phyloP scores from a whole-genome alignment of 2,888 invertebrate genomes.

The Sympetrum striolatum region DNA sequence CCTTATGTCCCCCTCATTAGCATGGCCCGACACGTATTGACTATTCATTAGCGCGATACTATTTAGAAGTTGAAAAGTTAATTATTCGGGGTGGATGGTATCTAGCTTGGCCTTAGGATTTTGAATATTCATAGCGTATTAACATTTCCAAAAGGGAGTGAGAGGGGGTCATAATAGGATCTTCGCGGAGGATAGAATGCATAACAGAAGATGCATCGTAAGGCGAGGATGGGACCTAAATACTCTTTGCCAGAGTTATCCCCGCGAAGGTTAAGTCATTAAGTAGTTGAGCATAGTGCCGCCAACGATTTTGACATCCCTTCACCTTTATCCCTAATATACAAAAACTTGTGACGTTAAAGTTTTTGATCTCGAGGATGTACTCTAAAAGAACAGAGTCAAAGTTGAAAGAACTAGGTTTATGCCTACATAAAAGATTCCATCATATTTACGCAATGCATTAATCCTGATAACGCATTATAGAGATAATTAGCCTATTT shows the following conservation, averaged over 20 bases:
- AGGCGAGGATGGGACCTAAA: background rate
- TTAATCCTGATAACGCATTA: no score
- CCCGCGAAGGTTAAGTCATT: no score
- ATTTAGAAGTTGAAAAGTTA: background rate
- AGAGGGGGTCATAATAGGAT: background rate
- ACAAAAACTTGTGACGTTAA: no score
- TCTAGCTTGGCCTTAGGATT: background rate
- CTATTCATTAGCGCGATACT: background rate
- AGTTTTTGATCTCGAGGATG: no score
- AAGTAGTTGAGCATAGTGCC: background rate
- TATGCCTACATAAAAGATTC: no score
- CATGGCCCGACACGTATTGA: background rate
- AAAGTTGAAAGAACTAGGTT: no score
- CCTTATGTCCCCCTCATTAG: background rate
- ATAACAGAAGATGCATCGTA: background rate
- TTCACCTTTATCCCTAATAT: no score
- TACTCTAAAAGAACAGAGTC: no score
- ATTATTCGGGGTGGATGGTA: background rate
- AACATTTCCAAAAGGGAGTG: background rate
- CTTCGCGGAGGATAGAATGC: background rate
- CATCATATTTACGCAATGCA: no score
- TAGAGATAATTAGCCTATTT: no score
- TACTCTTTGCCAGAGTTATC: background rate
- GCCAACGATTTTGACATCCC: background rate
- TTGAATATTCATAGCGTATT: background rate